Evolutionary conservation across 1,140 invertebrate genomes (phyloP), one percentile per base, ranked within the genome.

Genomic region (Pseudomyrmex pallidus): DNA sequence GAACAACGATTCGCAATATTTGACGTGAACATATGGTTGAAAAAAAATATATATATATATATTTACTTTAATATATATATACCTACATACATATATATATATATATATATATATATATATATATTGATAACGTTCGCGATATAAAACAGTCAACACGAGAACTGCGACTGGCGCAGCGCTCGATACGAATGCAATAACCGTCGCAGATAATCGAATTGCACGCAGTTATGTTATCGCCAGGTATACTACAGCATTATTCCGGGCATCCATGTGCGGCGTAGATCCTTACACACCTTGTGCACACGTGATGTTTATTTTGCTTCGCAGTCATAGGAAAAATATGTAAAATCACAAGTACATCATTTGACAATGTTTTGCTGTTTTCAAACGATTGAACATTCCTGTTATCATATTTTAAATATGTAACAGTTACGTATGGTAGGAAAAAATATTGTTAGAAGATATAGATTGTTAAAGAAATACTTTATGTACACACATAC

Each of bases 151-250:
- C 67, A 54, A 68, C 54, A 61, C 35, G 35, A 44, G 63, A 50
- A 48, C 48, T n/a, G 72, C 66, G 54, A 88, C 85, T 87, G 83
- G 70, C 44, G 35, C 50, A 20, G 13, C 50, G 13, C 15, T 57
- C 68, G 78, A 85, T 85, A 88, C 56, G 46, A 59, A 66, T 88
- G 86, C 84, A 89, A 83, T 88, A 83, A 83, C 83, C 78, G 77
- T 88, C 50, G 87, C 78, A 64, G 87, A 89, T 89, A 88, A 89
- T 89, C 87, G 87, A 89, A 85, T 83, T 83, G 82, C 87, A 61
- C 68, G 57, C 84, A 77, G 68, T 77, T 83, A 59, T 56, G 87
- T 89, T 89, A 85, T 89, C 84, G 78, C 78, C 77, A 70, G 63
- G 74, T 88, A 73, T 88, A 73, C 61, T 17, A 48, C 50, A 63